phyloP scores from a whole-genome alignment of 1,140 invertebrate species.

The Polypedilum vanderplanki region DNA sequence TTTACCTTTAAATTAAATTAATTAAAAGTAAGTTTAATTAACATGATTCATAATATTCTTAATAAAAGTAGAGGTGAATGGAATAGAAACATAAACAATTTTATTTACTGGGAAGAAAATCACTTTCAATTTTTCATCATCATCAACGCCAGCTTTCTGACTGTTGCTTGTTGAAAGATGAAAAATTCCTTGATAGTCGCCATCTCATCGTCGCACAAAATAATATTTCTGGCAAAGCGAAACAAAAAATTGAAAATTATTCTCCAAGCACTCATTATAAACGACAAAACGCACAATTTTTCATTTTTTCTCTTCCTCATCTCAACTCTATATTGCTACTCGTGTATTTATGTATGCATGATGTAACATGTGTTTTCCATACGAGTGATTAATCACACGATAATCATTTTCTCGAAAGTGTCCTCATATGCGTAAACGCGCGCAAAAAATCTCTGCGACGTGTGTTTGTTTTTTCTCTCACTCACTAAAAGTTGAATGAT shows the following conservation, averaged over 20 bases:
- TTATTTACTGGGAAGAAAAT: neutral
- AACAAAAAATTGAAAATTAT: no score
- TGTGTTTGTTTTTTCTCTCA: neutral
- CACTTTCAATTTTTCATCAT: slow-evolving; percentile 19
- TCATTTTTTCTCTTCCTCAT: neutral
- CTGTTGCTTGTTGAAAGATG: neutral
- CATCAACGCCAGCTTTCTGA: neutral
- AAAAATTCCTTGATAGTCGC: neutral
- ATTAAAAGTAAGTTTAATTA: neutral
- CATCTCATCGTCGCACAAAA: no score
- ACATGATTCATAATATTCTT: neutral
- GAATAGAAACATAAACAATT: slow-evolving; percentile 25
- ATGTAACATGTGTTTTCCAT: slow-evolving; percentile 18
- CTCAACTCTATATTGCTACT: neutral
- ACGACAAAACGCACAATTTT: neutral
- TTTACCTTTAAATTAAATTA: slow-evolving; percentile 39
- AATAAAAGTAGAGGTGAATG: neutral
- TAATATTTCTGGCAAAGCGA: no score
- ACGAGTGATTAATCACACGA: slow-evolving; percentile 3
- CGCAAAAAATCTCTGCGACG: neutral
- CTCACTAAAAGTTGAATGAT: slow-evolving; percentile 13
- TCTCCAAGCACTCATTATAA: no score
- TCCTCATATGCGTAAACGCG: slow-evolving; percentile 4
- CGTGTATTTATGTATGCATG: neutral
- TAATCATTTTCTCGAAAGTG: neutral